Evolutionary conservation across 2,797 vertebrate species (phyloP).

Genomic region (Enteromius unitaeniatus): DNA sequence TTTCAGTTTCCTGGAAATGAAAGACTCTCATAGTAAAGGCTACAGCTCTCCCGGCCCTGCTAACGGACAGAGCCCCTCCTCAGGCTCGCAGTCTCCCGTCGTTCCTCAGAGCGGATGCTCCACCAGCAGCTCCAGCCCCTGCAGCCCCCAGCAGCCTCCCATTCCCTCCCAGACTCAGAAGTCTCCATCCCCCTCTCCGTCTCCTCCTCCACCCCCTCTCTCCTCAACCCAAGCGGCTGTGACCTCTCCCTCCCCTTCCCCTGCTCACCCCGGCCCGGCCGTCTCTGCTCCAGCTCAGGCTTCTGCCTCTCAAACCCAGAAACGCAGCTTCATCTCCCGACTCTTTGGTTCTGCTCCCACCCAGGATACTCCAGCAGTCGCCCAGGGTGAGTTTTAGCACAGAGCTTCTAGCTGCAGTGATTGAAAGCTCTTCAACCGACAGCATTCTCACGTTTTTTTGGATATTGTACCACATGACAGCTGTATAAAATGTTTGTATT

Average conservation of each 20-base stretch:
- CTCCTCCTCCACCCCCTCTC: constrained; percentile 50
- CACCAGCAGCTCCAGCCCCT: constrained; percentile 90
- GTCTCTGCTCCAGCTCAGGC: constrained; percentile 58
- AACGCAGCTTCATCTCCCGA: constrained; percentile 90
- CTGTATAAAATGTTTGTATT: neutral
- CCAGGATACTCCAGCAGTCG: constrained; percentile 69
- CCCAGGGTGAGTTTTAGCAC: constrained; percentile 77
- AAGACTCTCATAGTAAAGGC: constrained; percentile 87
- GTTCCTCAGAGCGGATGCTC: constrained; percentile 84
- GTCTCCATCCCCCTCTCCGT: constrained; percentile 66
- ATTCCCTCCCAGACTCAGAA: constrained; percentile 54
- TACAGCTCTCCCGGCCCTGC: constrained; percentile 80
- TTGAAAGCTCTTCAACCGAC: neutral
- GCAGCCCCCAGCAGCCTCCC: constrained; percentile 87
- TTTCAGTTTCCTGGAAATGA: constrained; percentile 91
- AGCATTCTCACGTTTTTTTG: neutral
- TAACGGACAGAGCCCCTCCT: constrained; percentile 92
- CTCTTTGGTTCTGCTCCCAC: constrained; percentile 83
- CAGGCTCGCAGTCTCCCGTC: constrained; percentile 91
- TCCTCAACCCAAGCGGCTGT: constrained; percentile 64
- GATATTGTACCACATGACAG: neutral
- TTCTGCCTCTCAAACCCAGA: constrained; percentile 70
- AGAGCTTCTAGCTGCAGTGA: neutral
- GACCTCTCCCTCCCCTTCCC: constrained; percentile 51
- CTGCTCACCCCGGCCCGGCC: neutral